Evolutionary conservation across 2,888 invertebrate genomes (phyloP), one percentile per base, ranked within the genome.

Genomic region (Philonicus albiceps): DNA sequence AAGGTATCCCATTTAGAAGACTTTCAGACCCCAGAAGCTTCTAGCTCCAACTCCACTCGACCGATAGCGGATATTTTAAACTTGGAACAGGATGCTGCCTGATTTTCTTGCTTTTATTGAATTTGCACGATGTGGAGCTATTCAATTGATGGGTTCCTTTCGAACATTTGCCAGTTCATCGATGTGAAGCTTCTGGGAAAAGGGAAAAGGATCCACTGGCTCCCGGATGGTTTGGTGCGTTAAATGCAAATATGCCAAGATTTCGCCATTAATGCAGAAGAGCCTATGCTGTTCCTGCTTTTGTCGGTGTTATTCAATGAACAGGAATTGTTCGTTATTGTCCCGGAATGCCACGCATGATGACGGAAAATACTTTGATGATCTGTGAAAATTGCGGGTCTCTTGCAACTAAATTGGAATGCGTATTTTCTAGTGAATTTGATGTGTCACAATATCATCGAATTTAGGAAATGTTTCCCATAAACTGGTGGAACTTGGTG

Each of bases 311-410:
- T 64, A 64, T 64, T 64, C 64, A 64, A 11, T 19, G 64, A 8
- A 11, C 34, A 74, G 74, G 34, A 34, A 74, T 76, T 31, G 11
- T 76, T 76, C 76, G 34, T 76, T 76, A 76, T 76, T 76, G 76
- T 22, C 19, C n/a, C 19, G 40, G 40, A 76, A 76, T 31, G 74
- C 27, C 64, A 64, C 64, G 64, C 64, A 74, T 7, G 74, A 76
- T 76, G 37, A 34, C 40, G 76, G n/a, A 2, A 40, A 37, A 76
- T 76, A 19, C 76, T 76, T 19, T 22, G 76, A 76, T 76, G 76
- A 76, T 43, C 76, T 40, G 76, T 76, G 76, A 76, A 76, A 76
- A 76, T 22, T 43, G n/a, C 6, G 5, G 19, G n/a, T 40, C 40
- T 19, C 75, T 22, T 76, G 34, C 76, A 76, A 22, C 37, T 76